These are phyloP conservation scores for Cephus nigrinus DNA, from an alignment of 2,888 invertebrate species.

Conservation along the genomic window DNA sequence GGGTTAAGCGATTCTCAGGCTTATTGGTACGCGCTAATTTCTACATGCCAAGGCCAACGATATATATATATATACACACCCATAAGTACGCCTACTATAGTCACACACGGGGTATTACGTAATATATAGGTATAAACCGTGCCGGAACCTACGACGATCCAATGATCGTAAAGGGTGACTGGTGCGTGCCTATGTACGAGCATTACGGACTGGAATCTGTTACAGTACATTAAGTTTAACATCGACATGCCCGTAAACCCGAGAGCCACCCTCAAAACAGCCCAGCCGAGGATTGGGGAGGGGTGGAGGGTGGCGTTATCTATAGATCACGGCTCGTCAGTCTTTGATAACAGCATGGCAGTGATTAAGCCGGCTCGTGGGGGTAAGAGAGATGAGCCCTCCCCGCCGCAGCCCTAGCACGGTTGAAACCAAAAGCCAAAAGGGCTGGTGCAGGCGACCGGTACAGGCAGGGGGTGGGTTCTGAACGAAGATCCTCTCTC, in stretches of 20 bases:
- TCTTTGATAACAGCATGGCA: constrained; percentile 23
- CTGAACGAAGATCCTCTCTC: too few relatives aligned
- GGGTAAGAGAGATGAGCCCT: background rate
- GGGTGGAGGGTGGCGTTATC: constrained; percentile 8
- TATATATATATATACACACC: too few relatives aligned
- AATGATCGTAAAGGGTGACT: constrained; percentile 4
- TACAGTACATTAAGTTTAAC: constrained; percentile 8
- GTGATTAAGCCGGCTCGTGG: constrained; percentile 15
- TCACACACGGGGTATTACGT: too few relatives aligned
- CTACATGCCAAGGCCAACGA: too few relatives aligned
- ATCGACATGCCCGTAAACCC: constrained; percentile 7
- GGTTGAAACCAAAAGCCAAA: constrained; percentile 2
- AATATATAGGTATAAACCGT: too few relatives aligned
- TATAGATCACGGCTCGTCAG: constrained; percentile 25
- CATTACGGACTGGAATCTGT: constrained; percentile 9
- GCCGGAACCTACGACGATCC: background rate
- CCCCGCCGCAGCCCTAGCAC: background rate
- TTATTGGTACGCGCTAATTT: too few relatives aligned
- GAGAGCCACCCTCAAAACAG: constrained; percentile 1
- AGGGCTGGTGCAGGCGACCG: background rate
- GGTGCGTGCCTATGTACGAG: background rate
- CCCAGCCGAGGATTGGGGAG: too few relatives aligned
- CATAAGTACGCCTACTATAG: too few relatives aligned
- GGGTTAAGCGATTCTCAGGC: too few relatives aligned
- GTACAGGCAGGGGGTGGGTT: too few relatives aligned